Base-by-base conservation (phyloP, 1,140 invertebrate genomes). In the Helicoverpa zea region DNA sequence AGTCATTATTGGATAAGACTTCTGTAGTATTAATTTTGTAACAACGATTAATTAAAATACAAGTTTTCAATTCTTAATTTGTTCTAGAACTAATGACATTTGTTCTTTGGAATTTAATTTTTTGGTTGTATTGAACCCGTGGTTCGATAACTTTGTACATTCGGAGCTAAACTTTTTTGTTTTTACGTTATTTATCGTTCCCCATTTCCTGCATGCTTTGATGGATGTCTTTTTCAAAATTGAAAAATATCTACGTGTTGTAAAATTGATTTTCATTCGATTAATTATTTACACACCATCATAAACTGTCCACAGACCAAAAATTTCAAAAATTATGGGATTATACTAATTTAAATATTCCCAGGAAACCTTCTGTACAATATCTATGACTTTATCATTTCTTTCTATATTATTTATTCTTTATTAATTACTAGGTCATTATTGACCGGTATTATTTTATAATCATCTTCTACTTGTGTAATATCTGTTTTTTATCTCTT, bases 401-500 rank as follows among this genome's bases (percentile, higher is more conserved):
- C 23, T 29, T 23, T 61, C 3, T 29, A 5, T 3, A 16, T 43
- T 47, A 56, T 56, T 14, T 56, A 16, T 7, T 29, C 7, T 52
- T 51, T 54, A 29, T 10, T 12, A 51, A 29, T 1, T 72, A 29
- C 52, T 29, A 10, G 56, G n/a, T 14, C 23, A 30, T 14, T 52
- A 30, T 16, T 72, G 23, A 52, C 7, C 12, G 43, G 1, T 16
- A 1, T 49, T 43, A 52, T 79, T 70, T 68, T 43, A 43, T 43
- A 35, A 61, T 76, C 54, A 64, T 73, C 12, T 52, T 29, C 18
- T 52, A 47, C 47, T 64, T 51, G 51, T 77, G 49, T 77, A 77
- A 77, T 35, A n/a, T 77, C 47, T 66, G 14, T 79, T 79, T 86
- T 23, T 81, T 84, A 51, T 84, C 75, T 87, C 73, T 91, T 87